Evolutionary conservation across 2,113 vertebrate genomes (phyloP), one percentile per base, ranked within the genome.

Genomic region (Benitochromis conjunctus): DNA sequence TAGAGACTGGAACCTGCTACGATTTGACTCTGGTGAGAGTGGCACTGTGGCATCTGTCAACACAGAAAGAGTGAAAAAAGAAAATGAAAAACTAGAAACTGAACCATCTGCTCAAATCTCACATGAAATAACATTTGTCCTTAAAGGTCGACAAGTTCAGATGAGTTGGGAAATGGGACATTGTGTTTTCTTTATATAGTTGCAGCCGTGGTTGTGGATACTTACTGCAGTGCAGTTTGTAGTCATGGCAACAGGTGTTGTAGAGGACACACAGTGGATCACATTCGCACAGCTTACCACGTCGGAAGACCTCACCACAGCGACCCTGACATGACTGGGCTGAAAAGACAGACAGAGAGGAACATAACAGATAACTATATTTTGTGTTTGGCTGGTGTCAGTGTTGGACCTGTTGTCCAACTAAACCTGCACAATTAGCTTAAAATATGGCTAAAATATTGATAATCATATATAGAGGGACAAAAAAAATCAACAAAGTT

Each of bases 191-290:
- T 53, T 19, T 31, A 29, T 31, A 24, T 26, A 31, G 26, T 9
- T 12, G 43, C 10, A 18, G 13, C 16, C 4, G 1, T 34, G 29
- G 19, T 7, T 82, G 55, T 29, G 6, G 71, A 55, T 3, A 12
- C 71, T 41, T 94, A 95, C 94, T 93, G 2, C 98, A 99, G 21
- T 95, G 89, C 2, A 14, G 3, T 0, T 19, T 48, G 1, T 96
- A 97, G 91, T 99, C 98, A 0, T 93, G 74, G 29, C 98, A 99
- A 81, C 98, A 99, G 69, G 97, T 97, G 90, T 94, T 96, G 1
- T 90, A 97, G 7, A 83, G 90, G 10, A 76, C 78, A 48, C 98
- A 99, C 0, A 96, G 91, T 1, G 91, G n/a, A 1, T 98, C 98
- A 6, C 98, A 99, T 76, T 98, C 97, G 3, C 98, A 99, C 43